Evolutionary conservation across 1,140 invertebrate species (phyloP).

Genomic region (Cherax quadricarinatus): DNA sequence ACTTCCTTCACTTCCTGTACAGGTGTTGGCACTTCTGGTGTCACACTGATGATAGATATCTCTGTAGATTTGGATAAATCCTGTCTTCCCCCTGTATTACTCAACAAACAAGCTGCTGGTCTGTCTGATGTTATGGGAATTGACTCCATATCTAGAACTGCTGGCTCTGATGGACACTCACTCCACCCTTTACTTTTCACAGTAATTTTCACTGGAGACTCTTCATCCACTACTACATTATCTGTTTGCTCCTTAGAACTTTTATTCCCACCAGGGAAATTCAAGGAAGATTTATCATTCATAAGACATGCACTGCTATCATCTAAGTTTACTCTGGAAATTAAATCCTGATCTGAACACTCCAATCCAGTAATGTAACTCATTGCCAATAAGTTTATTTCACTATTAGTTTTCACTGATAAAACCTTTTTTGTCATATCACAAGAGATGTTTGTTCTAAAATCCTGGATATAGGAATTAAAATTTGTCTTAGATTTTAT

Average conservation of each 20-base stretch:
- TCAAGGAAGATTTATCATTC: not conserved
- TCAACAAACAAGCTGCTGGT: not conserved
- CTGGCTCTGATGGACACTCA: not conserved
- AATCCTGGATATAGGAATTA: not conserved
- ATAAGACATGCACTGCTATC: not conserved
- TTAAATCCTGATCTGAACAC: conserved; percentile 3
- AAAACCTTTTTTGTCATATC: not conserved
- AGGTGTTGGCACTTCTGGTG: not conserved
- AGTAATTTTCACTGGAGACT: not conserved
- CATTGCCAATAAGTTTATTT: not conserved
- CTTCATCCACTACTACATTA: not conserved
- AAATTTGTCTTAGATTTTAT: not conserved
- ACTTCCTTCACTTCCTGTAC: not conserved
- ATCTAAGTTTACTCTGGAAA: not conserved
- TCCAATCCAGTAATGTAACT: conserved; percentile 15
- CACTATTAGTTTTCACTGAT: not conserved
- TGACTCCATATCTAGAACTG: not conserved
- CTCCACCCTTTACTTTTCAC: not conserved
- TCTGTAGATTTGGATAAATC: not conserved
- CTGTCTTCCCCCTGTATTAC: no score
- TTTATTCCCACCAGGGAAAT: not conserved
- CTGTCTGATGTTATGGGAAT: not conserved
- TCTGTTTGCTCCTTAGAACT: not conserved
- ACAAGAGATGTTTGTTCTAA: not conserved
- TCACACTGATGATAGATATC: not conserved